Evolutionary conservation across 2,797 vertebrate species (phyloP), one percentile per base, ranked within the genome.

Genomic region (Tiaroga cobitis): DNA sequence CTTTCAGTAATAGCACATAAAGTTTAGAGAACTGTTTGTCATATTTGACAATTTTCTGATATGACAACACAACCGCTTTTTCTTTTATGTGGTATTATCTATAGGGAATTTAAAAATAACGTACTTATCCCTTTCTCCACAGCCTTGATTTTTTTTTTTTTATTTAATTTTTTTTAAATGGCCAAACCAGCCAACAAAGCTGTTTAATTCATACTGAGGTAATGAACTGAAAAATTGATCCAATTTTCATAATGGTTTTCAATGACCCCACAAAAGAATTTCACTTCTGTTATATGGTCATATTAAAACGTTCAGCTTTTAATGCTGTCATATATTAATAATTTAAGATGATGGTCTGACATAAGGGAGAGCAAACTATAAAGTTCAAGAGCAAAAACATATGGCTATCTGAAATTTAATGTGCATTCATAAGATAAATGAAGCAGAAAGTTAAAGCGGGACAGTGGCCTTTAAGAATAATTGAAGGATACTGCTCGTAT

Each of bases 151-250:
- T 34, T 34, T 34, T 34, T n/a, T n/a, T 34, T 34, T 34, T n/a
- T n/a, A n/a, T 34, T 34, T 24, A 37, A 74, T n/a, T n/a, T n/a
- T n/a, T n/a, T n/a, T n/a, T n/a, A 65, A 19, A 82, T 39, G 46
- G 61, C 43, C 32, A 67, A 81, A 73, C 59, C 37, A 72, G 51
- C 39, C 70, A 77, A 37, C 73, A 65, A 91, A 87, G 86, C 88
- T 79, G 73, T 90, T 86, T 88, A 90, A 88, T 90, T 85, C 88
- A 89, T 85, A 90, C 86, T 39, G 87, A 92, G 91, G 91, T 94
- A 95, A 94, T 94, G 91, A 94, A 92, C 92, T 92, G 83, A 85
- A 91, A 94, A 93, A 93, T 92, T 82, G 86, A 93, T 92, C 89
- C 92, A 93, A 91, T 94, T 92, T 90, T 72, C 34, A 88, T 92